phyloP scores from a whole-genome alignment of 2,113 vertebrate genomes.

The Herpailurus yagouaroundi region DNA sequence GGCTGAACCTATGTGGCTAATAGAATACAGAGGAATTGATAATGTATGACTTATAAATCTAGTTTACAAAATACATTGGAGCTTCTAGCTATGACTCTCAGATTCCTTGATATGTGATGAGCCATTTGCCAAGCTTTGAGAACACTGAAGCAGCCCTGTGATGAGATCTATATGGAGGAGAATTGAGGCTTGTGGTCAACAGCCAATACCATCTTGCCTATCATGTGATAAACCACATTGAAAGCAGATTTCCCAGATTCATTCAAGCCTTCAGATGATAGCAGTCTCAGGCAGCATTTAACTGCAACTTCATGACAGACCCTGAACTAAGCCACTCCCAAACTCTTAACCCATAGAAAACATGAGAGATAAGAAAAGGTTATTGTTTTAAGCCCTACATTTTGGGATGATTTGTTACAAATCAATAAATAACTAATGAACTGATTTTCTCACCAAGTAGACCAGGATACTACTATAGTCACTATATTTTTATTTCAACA shows the following conservation, averaged over 20 bases:
- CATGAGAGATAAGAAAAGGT: neutral
- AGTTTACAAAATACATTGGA: neutral
- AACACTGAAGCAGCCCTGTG: neutral
- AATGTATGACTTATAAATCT: neutral
- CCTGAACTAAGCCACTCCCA: neutral
- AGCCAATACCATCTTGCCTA: neutral
- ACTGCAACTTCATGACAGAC: neutral
- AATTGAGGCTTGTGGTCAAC: neutral
- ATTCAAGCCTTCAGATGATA: neutral
- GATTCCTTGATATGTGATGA: neutral
- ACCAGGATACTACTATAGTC: neutral
- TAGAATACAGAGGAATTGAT: neutral
- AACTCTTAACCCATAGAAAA: constrained; percentile 11
- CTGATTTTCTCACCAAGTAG: neutral
- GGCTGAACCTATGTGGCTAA: neutral
- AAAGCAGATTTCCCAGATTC: neutral
- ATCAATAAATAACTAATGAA: constrained; percentile 1
- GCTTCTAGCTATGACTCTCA: neutral
- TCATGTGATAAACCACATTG: neutral
- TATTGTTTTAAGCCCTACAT: neutral
- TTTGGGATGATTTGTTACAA: neutral
- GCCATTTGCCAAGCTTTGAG: neutral
- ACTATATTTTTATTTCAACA: constrained; percentile 31
- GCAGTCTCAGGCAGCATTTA: neutral
- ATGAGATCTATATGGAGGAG: neutral